Evolutionary conservation across 2,888 invertebrate species (phyloP), one percentile per base, ranked within the genome.

Genomic region (Calameuta pallipes): DNA sequence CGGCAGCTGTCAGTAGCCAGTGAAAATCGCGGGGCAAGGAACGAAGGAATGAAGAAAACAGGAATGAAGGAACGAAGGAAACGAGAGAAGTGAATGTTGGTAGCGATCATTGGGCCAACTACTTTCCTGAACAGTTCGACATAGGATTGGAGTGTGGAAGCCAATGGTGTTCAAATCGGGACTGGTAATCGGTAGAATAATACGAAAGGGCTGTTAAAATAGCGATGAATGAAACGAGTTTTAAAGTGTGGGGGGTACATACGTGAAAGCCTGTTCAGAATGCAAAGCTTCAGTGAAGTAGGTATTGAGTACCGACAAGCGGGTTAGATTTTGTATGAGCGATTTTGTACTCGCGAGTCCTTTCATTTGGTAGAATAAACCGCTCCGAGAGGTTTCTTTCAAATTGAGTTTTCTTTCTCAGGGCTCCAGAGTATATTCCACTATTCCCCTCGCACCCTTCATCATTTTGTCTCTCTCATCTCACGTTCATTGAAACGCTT

Each of bases 361-460:
- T n/a, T 77, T 77, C 77, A 77, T 77, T 69, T 41, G 37, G 68
- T 31, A 68, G 35, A 73, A 70, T 71, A 71, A 70, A 71, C 71
- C 56, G 56, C 56, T 56, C 23, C 70, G 73, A 73, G 75, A 73
- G 37, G 56, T 75, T 70, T 56, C 75, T 78, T 78, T 78, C 68
- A 78, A 78, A 78, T 78, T 76, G 69, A 68, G 56, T 35, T 74
- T 74, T 77, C 74, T 69, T 69, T 74, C 69, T 37, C 77, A 69
- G 35, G 75, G 34, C 73, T 70, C 33, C 69, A 31, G 69, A 70
- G 70, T 76, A 73, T 30, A 33, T 76, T 35, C 13, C 41, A n/a
- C 69, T 69, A 37, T 36, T 56, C 6, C 41, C 69, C 74, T 36
- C 2, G 23, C 37, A 36, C 9, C n/a, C 74, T 36, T 35, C 11